These are phyloP conservation scores for Sebastes taczanowskii DNA, from an alignment of 2,797 vertebrate species.

Conservation along the genomic window DNA sequence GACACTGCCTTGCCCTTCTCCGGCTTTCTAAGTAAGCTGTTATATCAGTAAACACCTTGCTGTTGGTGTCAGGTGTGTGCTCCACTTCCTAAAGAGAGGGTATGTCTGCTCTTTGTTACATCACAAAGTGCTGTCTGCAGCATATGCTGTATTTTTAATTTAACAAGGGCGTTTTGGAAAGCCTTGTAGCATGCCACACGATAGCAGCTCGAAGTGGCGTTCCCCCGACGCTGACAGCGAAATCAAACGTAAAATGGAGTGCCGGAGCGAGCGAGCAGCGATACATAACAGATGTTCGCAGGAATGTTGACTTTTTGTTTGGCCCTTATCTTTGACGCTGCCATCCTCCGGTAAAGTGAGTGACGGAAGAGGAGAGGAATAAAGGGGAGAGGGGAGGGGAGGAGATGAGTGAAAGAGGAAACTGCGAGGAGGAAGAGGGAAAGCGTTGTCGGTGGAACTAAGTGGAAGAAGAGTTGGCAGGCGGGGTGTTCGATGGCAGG, in stretches of 20 bases:
- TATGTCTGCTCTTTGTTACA: constrained; percentile 57
- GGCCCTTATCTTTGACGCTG: constrained; percentile 74
- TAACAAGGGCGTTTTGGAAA: constrained; percentile 67
- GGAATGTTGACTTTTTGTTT: constrained; percentile 77
- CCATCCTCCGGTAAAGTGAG: constrained; percentile 69
- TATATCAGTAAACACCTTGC: constrained; percentile 55
- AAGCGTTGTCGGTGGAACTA: constrained; percentile 65
- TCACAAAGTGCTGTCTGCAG: constrained; percentile 56
- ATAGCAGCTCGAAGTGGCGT: constrained; percentile 62
- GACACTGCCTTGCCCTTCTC: constrained; percentile 4
- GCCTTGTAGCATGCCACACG: constrained; percentile 70
- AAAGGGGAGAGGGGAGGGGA: constrained; percentile 15
- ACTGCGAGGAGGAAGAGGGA: constrained; percentile 26
- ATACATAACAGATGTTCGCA: constrained; percentile 79
- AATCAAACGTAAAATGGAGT: constrained; percentile 80
- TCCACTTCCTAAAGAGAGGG: constrained; percentile 53
- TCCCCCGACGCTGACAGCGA: constrained; percentile 74
- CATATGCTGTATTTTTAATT: constrained; percentile 79
- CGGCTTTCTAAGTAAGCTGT: constrained; percentile 39
- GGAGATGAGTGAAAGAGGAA: constrained; percentile 35
- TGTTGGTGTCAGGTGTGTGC: constrained; percentile 43
- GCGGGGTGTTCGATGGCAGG: constrained; percentile 63
- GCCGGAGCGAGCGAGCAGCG: constrained; percentile 63
- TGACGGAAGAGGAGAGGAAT: constrained; percentile 56
- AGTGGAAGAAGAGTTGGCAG: constrained; percentile 68